Evolutionary conservation across 2,113 vertebrate species (phyloP).

Genomic region (Cyprinodon tularosa): DNA sequence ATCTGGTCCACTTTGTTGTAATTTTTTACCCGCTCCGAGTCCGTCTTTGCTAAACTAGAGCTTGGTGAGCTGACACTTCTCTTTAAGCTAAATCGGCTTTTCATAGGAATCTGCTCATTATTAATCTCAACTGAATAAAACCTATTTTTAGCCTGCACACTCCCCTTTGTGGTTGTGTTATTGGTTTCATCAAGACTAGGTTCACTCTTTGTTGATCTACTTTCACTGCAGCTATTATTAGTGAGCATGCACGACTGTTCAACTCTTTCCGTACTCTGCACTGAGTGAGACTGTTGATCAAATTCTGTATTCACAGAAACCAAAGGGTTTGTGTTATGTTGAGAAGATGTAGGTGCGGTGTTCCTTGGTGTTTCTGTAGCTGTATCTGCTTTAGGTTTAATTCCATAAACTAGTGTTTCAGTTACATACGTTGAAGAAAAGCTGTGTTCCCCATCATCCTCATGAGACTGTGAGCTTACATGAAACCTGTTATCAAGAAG

Average conservation of each 20-base stretch:
- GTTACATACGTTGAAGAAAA: constrained; percentile 48
- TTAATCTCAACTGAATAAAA: constrained; percentile 54
- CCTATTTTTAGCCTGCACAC: constrained; percentile 43
- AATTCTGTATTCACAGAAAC: constrained; percentile 34
- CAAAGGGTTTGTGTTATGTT: not conserved
- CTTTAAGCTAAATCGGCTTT: constrained; percentile 60
- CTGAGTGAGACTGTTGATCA: constrained; percentile 32
- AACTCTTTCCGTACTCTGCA: constrained; percentile 10
- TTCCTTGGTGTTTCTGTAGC: constrained; percentile 4
- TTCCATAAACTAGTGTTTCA: constrained; percentile 66
- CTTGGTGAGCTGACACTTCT: constrained; percentile 60
- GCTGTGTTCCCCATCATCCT: constrained; percentile 8
- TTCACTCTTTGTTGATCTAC: constrained; percentile 46
- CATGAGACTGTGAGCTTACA: constrained; percentile 28
- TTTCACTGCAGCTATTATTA: constrained; percentile 43
- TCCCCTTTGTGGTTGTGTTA: constrained; percentile 43
- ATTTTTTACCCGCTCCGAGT: constrained; percentile 49
- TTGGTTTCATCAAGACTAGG: constrained; percentile 13
- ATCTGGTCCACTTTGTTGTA: constrained; percentile 74
- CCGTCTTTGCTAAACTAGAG: constrained; percentile 46
- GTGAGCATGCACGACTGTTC: constrained; percentile 22
- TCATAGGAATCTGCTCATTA: constrained; percentile 65
- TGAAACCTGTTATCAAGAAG: constrained; percentile 61
- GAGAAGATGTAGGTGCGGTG: constrained; percentile 32
- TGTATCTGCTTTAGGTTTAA: constrained; percentile 42